Evolutionary conservation across 2,888 invertebrate genomes (phyloP).

Genomic region (Blastobasis lacticolella): DNA sequence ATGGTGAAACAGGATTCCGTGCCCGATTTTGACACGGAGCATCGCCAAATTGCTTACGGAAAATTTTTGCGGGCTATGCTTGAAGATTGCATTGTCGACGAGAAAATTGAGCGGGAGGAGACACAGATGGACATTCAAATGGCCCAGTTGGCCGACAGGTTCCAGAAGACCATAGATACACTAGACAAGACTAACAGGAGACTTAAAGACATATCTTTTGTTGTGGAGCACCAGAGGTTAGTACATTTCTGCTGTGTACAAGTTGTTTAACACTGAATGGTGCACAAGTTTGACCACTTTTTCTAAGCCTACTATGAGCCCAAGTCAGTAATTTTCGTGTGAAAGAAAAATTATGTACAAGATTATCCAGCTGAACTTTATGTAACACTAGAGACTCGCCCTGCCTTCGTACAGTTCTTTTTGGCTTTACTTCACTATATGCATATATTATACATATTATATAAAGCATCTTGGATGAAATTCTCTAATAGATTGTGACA

Average conservation of each 20-base stretch:
- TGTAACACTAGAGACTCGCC: too few relatives aligned
- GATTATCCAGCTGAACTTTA: too few relatives aligned
- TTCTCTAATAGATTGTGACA: too few relatives aligned
- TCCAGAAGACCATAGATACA: slow-evolving; percentile 55
- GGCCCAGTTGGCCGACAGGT: slow-evolving; percentile 53
- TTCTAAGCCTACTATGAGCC: too few relatives aligned
- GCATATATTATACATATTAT: too few relatives aligned
- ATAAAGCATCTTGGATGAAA: too few relatives aligned
- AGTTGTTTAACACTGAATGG: too few relatives aligned
- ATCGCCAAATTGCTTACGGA: slow-evolving; percentile 47
- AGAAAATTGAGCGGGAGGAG: slow-evolving; percentile 53
- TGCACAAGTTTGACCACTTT: too few relatives aligned
- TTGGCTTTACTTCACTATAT: too few relatives aligned
- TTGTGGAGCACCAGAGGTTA: slow-evolving; percentile 60
- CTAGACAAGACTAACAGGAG: slow-evolving; percentile 59
- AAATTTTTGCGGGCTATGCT: slow-evolving; percentile 50
- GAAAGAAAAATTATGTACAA: too few relatives aligned
- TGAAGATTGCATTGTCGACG: slow-evolving; percentile 52
- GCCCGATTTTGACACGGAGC: slow-evolving; percentile 40
- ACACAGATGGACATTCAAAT: slow-evolving; percentile 60
- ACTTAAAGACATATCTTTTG: slow-evolving; percentile 61
- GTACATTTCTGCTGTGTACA: slow-evolving; percentile 7
- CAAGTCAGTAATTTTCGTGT: too few relatives aligned
- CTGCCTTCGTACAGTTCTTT: too few relatives aligned
- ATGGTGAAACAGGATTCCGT: slow-evolving; percentile 27